Percentiles rank a stretch among this genome's conserved stretches.
Conservation (phyloP, 2,888 invertebrate genomes). For the Heteromyza rotundicornis region DNA sequence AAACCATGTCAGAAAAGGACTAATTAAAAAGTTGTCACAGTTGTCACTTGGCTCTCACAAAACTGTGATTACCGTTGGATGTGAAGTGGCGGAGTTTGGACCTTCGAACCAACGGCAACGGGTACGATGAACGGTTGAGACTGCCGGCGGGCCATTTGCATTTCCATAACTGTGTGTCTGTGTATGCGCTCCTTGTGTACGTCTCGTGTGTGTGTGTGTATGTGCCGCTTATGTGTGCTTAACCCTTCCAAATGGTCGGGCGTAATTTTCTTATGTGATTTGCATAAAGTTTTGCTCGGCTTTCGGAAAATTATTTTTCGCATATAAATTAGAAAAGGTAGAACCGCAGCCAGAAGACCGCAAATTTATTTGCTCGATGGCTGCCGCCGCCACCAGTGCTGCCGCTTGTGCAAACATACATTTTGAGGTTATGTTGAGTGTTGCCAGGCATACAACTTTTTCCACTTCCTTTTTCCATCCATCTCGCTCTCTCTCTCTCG, state of each 20-base stretch:
- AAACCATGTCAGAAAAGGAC: background rate
- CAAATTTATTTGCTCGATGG: background rate
- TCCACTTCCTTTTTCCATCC: no score
- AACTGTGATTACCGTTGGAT: no score
- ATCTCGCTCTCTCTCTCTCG: background rate
- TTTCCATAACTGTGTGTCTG: background rate
- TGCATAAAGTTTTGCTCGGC: background rate
- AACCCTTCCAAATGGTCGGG: background rate
- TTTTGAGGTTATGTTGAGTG: background rate
- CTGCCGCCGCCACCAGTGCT: background rate
- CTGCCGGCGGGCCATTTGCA: background rate
- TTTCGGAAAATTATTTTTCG: background rate
- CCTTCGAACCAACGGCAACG: no score
- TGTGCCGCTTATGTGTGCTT: background rate
- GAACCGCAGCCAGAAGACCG: background rate
- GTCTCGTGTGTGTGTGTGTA: no score
- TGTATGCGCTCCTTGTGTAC: background rate
- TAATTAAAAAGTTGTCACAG: slow-evolving; percentile 7
- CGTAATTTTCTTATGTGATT: slow-evolving; percentile 1
- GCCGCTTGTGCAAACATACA: background rate
- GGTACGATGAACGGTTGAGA: background rate
- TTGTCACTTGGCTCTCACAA: background rate
- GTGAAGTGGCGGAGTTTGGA: background rate
- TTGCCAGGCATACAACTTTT: background rate
- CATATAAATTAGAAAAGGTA: slow-evolving; percentile 3